These are phyloP conservation scores for Mus musculus DNA, from an alignment of 2,113 vertebrate species.

Conservation along the genomic window GRCm39 chr10:3708001-3708500, in stretches of 20 bases:
- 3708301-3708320: constrained; percentile 16
- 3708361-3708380: neutral
- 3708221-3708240: neutral
- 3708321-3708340: constrained; percentile 13
- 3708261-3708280: neutral
- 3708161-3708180: neutral
- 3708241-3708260: neutral
- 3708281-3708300: neutral
- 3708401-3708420: neutral
- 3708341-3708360: neutral
- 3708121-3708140: constrained; percentile 36
- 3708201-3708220: neutral
- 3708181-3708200: neutral
- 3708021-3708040: constrained; percentile 69
- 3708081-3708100: constrained; percentile 55
- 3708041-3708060: constrained; percentile 79
- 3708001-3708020: constrained; percentile 78
- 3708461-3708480: constrained; percentile 80
- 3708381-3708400: neutral
- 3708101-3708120: constrained; percentile 26
- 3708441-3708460: constrained; percentile 24
- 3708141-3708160: constrained; percentile 36
- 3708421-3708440: neutral
- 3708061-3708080: constrained; percentile 51
- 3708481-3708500: constrained; percentile 70